Conservation (phyloP, 2,888 invertebrate genomes). For the Entomobrya multifasciata region DNA sequence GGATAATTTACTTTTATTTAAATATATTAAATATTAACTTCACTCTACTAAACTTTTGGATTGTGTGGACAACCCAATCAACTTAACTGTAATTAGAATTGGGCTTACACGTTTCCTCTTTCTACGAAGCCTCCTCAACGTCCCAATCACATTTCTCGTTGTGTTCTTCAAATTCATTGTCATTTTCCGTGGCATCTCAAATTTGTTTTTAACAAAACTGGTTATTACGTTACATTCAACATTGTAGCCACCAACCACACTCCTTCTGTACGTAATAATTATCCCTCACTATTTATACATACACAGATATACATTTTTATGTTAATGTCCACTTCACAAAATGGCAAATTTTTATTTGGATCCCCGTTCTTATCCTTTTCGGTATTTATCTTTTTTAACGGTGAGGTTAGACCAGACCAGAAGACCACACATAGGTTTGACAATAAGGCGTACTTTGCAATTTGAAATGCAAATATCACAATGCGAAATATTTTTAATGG, state of each 20-base stretch:
- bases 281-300: no score
- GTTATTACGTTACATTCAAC: background rate
- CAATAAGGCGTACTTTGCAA: background rate
- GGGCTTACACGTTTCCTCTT: slow-evolving; percentile 67
- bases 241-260: background rate
- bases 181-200: slow-evolving; percentile 55
- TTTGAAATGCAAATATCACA: background rate
- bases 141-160: slow-evolving; percentile 63
- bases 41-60: no score
- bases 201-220: background rate
- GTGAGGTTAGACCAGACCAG: background rate
- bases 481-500: no score
- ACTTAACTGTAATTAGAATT: background rate
- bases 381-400: no score
- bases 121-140: slow-evolving; percentile 58
- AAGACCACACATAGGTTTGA: slow-evolving; percentile 1
- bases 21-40: no score
- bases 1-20: no score
- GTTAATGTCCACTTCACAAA: background rate
- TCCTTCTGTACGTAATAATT: no score
- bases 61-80: no score
- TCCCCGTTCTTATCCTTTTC: background rate
- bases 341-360: background rate
- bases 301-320: slow-evolving; percentile 10
- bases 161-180: slow-evolving; percentile 65